Evolutionary conservation across 2,888 invertebrate species (phyloP).

Genomic region (Scaptomyza tumidula): DNA sequence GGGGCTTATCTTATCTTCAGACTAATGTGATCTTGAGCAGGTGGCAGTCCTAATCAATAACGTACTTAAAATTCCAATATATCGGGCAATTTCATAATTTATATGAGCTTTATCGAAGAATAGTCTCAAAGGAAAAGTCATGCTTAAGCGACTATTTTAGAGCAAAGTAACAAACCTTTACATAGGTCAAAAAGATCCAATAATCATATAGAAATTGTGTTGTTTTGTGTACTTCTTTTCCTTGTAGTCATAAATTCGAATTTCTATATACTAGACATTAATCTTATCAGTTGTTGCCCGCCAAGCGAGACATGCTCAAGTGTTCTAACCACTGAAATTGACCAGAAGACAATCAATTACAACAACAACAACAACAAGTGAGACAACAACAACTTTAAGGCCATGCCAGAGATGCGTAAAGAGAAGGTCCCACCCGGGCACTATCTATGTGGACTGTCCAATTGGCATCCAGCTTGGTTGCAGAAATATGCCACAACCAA

Average conservation of each 20-base stretch:
- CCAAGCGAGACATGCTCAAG: constrained; percentile 38
- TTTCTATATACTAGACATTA: not conserved
- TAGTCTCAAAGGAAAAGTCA: constrained; percentile 42
- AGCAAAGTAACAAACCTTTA: too few relatives aligned
- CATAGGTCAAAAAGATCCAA: too few relatives aligned
- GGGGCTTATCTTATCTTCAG: constrained; percentile 58
- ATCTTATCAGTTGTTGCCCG: constrained; percentile 28
- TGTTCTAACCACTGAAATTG: constrained; percentile 8
- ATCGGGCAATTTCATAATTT: constrained; percentile 39
- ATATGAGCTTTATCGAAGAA: constrained; percentile 24
- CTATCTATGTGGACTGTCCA: constrained; percentile 86
- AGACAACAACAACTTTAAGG: not conserved
- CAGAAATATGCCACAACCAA: constrained; percentile 87
- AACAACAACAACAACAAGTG: not conserved
- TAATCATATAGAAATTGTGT: not conserved
- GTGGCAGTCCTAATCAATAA: constrained; percentile 40
- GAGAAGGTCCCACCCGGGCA: constrained; percentile 60
- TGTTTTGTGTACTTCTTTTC: not conserved
- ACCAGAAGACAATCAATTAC: constrained; percentile 24
- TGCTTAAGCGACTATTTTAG: constrained; percentile 33
- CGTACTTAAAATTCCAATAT: constrained; percentile 38
- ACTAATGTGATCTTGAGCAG: constrained; percentile 54
- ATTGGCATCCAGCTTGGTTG: constrained; percentile 87
- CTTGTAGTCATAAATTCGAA: constrained; percentile 25
- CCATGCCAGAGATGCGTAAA: constrained; percentile 58